phyloP scores from a whole-genome alignment of 2,888 invertebrate genomes.

The Monopis laevigella region DNA sequence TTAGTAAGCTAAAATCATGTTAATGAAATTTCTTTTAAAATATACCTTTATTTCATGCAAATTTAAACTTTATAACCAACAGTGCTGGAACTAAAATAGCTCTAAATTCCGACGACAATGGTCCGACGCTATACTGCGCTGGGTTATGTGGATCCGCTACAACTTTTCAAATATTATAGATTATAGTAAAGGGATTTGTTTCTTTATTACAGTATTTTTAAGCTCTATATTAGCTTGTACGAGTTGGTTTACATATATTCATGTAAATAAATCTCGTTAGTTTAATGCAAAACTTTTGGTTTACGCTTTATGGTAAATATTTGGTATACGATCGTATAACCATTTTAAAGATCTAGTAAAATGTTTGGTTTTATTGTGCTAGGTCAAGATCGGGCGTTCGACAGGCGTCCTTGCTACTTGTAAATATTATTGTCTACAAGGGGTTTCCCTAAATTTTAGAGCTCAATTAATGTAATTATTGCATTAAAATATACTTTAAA shows the following conservation, averaged over 20 bases:
- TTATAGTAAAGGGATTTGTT: not conserved
- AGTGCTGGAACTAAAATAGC: not conserved
- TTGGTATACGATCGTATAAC: constrained; percentile 62
- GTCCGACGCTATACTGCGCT: not conserved
- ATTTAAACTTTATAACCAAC: not conserved
- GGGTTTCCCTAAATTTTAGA: constrained; percentile 54
- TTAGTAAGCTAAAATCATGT: constrained; percentile 16
- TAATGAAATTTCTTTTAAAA: constrained; percentile 12
- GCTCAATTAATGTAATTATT: too few species aligned
- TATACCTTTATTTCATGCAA: not conserved
- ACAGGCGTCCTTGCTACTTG: constrained; percentile 63
- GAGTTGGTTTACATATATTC: constrained; percentile 36
- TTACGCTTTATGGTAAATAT: constrained; percentile 68
- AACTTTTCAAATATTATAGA: constrained; percentile 8
- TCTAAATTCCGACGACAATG: not conserved
- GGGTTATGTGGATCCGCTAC: constrained; percentile 1
- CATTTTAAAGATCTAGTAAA: constrained; percentile 66
- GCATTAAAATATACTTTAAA: not conserved
- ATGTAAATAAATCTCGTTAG: constrained; percentile 60
- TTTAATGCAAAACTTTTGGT: constrained; percentile 67
- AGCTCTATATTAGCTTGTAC: constrained; percentile 28
- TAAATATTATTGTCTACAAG: constrained; percentile 67
- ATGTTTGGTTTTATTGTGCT: constrained; percentile 66
- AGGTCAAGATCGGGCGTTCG: constrained; percentile 65
- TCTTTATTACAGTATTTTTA: constrained; percentile 23